phyloP scores from a whole-genome alignment of 2,113 vertebrate genomes.

The Actenoides hombroni region DNA sequence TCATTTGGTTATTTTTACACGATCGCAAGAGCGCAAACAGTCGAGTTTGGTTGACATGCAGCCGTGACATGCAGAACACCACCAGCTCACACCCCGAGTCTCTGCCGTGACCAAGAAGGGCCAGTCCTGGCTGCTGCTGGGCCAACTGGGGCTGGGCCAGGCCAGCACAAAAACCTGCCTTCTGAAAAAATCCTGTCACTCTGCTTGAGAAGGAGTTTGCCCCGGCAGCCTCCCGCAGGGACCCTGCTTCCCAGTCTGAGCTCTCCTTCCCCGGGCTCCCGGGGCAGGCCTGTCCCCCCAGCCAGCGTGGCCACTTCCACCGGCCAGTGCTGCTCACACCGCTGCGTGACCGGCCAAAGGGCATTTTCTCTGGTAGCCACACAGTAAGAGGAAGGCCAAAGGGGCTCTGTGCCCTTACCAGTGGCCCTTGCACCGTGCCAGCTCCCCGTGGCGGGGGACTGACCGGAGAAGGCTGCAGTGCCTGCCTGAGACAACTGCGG shows the following conservation, averaged over 20 bases:
- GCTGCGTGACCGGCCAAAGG: no score
- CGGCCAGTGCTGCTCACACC: fast-evolving
- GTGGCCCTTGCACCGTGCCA: neutral
- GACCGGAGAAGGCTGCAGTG: neutral
- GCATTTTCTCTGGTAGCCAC: neutral
- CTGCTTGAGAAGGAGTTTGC: neutral
- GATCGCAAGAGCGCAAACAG: neutral
- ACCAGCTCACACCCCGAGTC: neutral
- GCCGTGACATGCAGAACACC: neutral
- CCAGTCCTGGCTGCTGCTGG: fast-evolving
- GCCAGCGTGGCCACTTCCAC: neutral
- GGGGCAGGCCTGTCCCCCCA: neutral
- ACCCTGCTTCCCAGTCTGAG: neutral
- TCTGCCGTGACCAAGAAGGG: neutral
- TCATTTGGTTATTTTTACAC: neutral
- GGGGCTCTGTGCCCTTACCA: neutral
- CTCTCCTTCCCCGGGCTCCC: neutral
- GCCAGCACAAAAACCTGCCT: neutral
- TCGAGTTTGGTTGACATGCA: neutral
- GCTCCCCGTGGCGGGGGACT: fast-evolving
- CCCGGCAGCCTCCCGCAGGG: neutral
- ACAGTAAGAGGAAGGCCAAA: neutral
- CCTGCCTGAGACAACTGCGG: fast-evolving
- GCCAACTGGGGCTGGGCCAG: neutral
- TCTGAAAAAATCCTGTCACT: neutral